Evolutionary conservation across 2,113 vertebrate species (phyloP).

Genomic region (Vulpes lagopus): DNA sequence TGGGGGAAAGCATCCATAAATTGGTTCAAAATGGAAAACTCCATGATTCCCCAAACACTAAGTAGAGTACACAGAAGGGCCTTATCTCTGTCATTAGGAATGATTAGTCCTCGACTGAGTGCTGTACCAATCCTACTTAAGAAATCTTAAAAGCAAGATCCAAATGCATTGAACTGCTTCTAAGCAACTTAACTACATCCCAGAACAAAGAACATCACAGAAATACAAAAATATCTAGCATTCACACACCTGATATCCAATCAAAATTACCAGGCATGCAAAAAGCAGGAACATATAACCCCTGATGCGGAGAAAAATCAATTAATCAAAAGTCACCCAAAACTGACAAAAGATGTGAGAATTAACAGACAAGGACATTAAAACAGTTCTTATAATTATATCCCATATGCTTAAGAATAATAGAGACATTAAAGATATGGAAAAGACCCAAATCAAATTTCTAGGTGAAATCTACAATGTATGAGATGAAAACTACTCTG

Average conservation of each 20-base stretch:
- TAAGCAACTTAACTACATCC: not conserved
- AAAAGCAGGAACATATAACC: not conserved
- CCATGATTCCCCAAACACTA: not conserved
- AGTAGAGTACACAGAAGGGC: not conserved
- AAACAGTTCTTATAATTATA: not conserved
- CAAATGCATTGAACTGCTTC: conserved; percentile 3
- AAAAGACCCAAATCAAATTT: conserved; percentile 33
- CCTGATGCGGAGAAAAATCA: not conserved
- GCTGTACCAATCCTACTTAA: not conserved
- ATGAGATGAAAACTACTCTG: not conserved
- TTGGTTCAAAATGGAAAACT: not conserved
- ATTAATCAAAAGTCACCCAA: not conserved
- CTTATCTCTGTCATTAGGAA: not conserved
- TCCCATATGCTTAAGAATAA: not conserved
- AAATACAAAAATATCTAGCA: not conserved
- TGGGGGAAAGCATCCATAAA: not conserved
- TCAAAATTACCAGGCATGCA: not conserved
- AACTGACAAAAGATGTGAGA: not conserved
- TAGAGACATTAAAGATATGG: not conserved
- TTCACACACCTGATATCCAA: not conserved
- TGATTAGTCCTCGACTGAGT: not conserved
- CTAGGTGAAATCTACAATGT: not conserved
- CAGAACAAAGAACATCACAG: not conserved
- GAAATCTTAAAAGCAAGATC: not conserved
- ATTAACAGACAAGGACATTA: not conserved